Percentiles rank a stretch among this genome's conserved stretches.
phyloP scores from a whole-genome alignment of 2,888 invertebrate species.

The Dendrolimus houi region DNA sequence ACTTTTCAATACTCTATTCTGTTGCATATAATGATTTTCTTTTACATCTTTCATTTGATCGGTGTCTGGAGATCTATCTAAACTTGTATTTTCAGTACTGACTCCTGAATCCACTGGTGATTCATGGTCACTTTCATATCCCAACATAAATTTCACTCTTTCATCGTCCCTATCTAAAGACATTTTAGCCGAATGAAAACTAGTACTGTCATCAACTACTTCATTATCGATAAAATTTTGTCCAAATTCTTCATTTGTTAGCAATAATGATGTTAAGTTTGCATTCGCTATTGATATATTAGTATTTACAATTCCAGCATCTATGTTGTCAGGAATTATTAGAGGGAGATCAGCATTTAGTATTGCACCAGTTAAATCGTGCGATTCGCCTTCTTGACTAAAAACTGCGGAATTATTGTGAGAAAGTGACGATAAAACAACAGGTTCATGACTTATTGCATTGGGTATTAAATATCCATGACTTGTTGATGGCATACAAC shows the following conservation, averaged over 20 bases:
- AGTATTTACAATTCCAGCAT: constrained; percentile 54
- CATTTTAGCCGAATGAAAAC: constrained; percentile 55
- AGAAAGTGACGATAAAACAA: constrained; percentile 69
- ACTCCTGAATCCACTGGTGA: constrained; percentile 80
- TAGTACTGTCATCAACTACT: constrained; percentile 38
- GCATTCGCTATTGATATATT: constrained; percentile 80
- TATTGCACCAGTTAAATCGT: constrained; percentile 34
- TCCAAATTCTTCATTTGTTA: constrained; percentile 66
- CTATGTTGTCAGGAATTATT: constrained; percentile 60
- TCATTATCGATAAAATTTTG: constrained; percentile 43
- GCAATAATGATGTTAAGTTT: constrained; percentile 75
- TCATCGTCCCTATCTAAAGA: constrained; percentile 42
- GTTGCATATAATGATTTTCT: constrained; percentile 54
- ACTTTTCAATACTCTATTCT: constrained; percentile 60
- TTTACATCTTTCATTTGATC: constrained; percentile 59
- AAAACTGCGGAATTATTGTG: constrained; percentile 66
- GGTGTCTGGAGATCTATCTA: constrained; percentile 79
- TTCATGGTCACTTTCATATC: constrained; percentile 68
- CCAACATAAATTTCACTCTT: constrained; percentile 63
- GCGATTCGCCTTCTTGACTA: constrained; percentile 51
- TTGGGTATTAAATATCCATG: constrained; percentile 80
- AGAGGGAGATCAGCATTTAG: constrained; percentile 48
- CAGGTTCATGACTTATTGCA: constrained; percentile 75
- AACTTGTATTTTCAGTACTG: constrained; percentile 83
- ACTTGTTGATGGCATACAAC: constrained; percentile 77